phyloP scores from a whole-genome alignment of 2,888 invertebrate genomes.

The Malacosoma neustria region DNA sequence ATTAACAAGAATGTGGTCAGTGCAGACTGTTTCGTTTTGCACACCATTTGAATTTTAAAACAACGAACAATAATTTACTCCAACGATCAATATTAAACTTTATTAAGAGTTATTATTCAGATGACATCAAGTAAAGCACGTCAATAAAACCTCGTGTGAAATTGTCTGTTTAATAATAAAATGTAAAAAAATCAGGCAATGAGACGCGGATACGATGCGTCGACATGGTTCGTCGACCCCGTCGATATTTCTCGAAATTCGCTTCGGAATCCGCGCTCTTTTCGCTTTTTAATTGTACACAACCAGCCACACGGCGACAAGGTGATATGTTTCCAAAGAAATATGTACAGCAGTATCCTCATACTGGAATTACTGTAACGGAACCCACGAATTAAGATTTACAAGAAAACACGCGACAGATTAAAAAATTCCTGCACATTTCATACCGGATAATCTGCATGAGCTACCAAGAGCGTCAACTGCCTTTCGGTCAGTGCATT shows the following conservation, averaged over 20 bases:
- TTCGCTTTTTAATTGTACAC: conserved; percentile 72
- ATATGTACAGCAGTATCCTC: conserved; percentile 46
- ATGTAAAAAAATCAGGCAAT: conserved; percentile 48
- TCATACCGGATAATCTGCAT: conserved; percentile 24
- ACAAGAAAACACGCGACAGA: conserved; percentile 44
- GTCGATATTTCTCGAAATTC: conserved; percentile 72
- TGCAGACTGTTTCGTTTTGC: no score
- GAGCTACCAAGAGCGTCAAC: conserved; percentile 3
- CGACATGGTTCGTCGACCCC: conserved; percentile 65
- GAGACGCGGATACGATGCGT: conserved; percentile 65
- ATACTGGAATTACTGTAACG: conserved; percentile 58
- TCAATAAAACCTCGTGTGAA: conserved; percentile 36
- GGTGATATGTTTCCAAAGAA: conserved; percentile 65
- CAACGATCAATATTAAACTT: background rate
- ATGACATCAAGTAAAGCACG: conserved; percentile 18
- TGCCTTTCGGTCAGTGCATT: background rate
- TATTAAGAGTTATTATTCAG: conserved; percentile 6
- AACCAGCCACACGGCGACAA: conserved; percentile 59
- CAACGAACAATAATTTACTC: background rate
- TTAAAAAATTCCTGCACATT: conserved; percentile 33
- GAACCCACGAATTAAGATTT: conserved; percentile 56
- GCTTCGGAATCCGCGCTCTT: conserved; percentile 65
- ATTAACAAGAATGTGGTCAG: no score
- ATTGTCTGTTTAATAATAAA: conserved; percentile 47
- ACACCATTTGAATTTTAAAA: no score